Percentiles rank a stretch among this genome's conserved stretches.
These are phyloP conservation scores for Galbula dea DNA, from an alignment of 2,113 vertebrate species.

Conservation along the genomic window DNA sequence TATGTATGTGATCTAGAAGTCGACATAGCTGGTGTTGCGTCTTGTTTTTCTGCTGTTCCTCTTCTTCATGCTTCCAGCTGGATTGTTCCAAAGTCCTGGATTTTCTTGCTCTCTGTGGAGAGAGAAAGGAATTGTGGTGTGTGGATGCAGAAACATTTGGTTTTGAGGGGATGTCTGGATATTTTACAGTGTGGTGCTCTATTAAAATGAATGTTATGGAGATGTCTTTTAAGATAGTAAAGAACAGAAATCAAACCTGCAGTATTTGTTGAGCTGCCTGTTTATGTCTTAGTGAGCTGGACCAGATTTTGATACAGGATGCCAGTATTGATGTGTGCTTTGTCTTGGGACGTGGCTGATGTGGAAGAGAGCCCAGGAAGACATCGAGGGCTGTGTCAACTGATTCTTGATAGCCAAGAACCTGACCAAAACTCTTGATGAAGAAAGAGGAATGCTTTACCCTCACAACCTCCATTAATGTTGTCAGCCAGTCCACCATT, in stretches of 20 bases:
- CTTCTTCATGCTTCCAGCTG: background rate
- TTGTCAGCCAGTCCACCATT: background rate
- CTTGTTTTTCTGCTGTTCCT: background rate
- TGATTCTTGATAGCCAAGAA: background rate
- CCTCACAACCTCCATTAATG: background rate
- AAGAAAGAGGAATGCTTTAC: background rate
- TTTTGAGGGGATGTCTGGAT: background rate
- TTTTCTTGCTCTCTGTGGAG: background rate
- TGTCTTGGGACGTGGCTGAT: background rate
- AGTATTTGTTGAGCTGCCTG: background rate
- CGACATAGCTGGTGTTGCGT: background rate
- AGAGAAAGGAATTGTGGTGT: background rate
- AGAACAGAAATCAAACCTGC: background rate
- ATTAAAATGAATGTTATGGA: background rate
- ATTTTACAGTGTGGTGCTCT: background rate
- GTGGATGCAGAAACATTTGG: background rate
- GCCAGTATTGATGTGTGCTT: conserved; percentile 7
- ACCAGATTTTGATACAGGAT: conserved; percentile 11
- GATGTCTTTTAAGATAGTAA: background rate
- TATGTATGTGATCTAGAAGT: background rate
- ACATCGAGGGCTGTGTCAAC: background rate
- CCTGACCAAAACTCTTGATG: background rate
- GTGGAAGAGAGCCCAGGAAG: conserved; percentile 11
- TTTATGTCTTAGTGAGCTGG: background rate
- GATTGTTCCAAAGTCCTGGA: background rate